Evolutionary conservation across 2,113 vertebrate genomes (phyloP).

Genomic region (Lichenostomus cassidix): DNA sequence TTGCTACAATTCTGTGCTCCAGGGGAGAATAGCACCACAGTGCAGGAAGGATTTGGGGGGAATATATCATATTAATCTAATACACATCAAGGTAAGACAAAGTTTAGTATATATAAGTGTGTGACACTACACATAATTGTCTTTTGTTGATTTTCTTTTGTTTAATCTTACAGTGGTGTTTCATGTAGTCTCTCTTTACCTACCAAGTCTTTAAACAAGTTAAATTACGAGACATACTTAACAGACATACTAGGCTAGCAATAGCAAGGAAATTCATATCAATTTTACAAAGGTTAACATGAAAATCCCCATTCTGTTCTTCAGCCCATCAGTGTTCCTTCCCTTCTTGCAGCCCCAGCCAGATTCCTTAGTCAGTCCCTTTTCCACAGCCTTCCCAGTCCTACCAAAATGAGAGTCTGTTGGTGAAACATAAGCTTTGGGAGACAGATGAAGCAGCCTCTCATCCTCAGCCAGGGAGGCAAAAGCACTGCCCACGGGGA

Average conservation of each 20-base stretch:
- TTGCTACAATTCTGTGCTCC: not conserved
- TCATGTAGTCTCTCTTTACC: not conserved
- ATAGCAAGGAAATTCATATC: not conserved
- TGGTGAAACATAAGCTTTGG: not conserved
- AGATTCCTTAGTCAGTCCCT: not conserved
- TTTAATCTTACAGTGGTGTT: not conserved
- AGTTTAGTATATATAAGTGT: rapidly evolving
- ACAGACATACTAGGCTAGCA: not conserved
- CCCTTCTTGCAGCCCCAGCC: not conserved
- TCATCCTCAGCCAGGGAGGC: not conserved
- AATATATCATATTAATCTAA: not conserved
- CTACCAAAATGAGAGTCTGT: not conserved
- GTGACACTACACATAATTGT: not conserved
- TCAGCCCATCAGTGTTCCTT: not conserved
- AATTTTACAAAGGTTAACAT: rapidly evolving
- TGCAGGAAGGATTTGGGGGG: not conserved
- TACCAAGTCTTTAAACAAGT: not conserved
- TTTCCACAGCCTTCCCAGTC: not conserved
- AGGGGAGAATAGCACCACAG: not conserved
- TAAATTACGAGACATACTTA: not conserved
- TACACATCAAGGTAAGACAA: not conserved
- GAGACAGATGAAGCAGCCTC: not conserved
- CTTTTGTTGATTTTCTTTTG: not conserved
- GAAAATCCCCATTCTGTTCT: not conserved
- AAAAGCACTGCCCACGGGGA: not conserved